Evolutionary conservation across 2,113 vertebrate species (phyloP).

Genomic region (Zapus hudsonius): DNA sequence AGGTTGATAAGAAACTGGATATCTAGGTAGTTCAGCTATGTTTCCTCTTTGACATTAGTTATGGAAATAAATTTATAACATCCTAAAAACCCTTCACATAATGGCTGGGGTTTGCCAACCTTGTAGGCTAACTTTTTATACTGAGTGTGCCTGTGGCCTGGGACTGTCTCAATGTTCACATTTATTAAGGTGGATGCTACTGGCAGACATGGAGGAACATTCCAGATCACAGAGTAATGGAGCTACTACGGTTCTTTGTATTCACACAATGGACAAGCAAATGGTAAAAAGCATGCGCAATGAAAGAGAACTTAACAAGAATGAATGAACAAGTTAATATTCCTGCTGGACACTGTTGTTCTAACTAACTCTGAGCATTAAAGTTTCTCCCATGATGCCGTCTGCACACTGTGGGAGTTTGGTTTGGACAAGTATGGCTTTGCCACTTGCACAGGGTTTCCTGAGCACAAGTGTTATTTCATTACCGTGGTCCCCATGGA

Average conservation of each 20-base stretch:
- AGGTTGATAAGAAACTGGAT: conserved; percentile 56
- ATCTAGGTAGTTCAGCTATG: conserved; percentile 63
- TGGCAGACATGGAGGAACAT: not conserved
- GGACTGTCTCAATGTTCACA: not conserved
- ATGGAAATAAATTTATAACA: conserved; percentile 70
- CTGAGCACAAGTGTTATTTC: not conserved
- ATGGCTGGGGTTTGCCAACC: conserved; percentile 54
- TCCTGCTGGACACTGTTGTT: not conserved
- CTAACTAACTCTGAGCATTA: not conserved
- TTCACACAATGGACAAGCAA: not conserved
- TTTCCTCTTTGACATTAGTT: conserved; percentile 5
- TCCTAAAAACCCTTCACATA: not conserved
- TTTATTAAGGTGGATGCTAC: conserved; percentile 6
- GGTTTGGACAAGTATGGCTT: not conserved
- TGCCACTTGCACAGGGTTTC: not conserved
- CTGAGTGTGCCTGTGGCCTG: not conserved
- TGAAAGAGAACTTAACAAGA: not conserved
- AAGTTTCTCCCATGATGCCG: not conserved
- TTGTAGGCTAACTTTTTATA: conserved; percentile 27
- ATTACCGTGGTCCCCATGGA: not conserved
- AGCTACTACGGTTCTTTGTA: not conserved
- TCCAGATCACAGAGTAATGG: not conserved
- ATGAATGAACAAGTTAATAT: not conserved
- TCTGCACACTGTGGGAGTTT: not conserved
- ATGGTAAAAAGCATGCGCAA: not conserved